A percentile compares a stretch with the other conserved stretches of the same genome.
These are phyloP conservation scores for Brenthis daphne DNA, from an alignment of 2,888 invertebrate species.

Conservation along the genomic window DNA sequence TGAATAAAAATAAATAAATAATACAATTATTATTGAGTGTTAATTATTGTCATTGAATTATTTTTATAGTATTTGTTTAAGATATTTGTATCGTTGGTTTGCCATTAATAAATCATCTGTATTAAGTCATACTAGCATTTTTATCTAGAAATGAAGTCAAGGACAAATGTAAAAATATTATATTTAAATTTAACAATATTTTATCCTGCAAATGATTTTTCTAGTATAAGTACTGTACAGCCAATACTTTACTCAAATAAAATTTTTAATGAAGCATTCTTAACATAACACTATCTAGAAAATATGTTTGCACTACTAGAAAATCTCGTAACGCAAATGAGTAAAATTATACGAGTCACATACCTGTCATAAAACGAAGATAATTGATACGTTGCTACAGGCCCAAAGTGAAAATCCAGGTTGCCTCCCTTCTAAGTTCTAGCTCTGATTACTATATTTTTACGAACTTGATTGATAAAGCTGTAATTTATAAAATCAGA, in stretches of 20 bases:
- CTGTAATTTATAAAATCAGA: conserved; percentile 25
- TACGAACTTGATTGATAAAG: conserved; percentile 22
- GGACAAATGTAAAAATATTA: background rate
- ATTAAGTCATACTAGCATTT: background rate
- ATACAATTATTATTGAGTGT: no score
- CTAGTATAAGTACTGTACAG: background rate
- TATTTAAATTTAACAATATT: no score
- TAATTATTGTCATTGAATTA: no score
- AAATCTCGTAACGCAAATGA: background rate
- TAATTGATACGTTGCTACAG: conserved; percentile 33
- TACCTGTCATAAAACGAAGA: conserved; percentile 58
- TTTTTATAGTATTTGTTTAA: no score
- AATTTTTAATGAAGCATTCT: no score
- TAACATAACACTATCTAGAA: background rate
- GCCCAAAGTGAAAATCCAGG: conserved; percentile 30
- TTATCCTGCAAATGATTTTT: background rate
- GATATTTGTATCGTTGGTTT: background rate
- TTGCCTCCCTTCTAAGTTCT: conserved; percentile 17
- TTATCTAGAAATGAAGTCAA: background rate
- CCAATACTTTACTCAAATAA: background rate
- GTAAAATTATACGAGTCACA: conserved; percentile 43
- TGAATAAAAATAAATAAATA: no score
- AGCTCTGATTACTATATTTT: conserved; percentile 20
- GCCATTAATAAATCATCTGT: background rate
- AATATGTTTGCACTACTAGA: background rate